Evolutionary conservation across 2,888 invertebrate species (phyloP).

Genomic region (Formica aserva): DNA sequence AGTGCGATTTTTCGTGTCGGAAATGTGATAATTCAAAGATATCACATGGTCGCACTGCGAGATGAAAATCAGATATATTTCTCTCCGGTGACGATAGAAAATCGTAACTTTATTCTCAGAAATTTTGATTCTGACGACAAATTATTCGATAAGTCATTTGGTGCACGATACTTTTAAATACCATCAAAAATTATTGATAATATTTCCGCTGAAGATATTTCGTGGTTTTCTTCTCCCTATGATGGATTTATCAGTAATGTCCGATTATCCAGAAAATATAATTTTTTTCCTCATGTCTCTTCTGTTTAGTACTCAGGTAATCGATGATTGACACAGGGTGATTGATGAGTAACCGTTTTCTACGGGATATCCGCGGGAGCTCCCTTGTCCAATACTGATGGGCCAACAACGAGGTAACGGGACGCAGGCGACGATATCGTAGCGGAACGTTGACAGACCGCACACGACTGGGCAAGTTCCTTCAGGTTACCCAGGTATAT

Average conservation of each 20-base stretch:
- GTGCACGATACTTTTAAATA: not conserved
- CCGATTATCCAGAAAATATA: not conserved
- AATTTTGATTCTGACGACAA: not conserved
- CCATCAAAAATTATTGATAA: not conserved
- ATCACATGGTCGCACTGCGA: not conserved
- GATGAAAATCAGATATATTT: not conserved
- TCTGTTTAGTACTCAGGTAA: not conserved
- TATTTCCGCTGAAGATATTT: not conserved
- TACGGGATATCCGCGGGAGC: not conserved
- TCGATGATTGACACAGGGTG: not conserved
- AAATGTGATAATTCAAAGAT: not conserved
- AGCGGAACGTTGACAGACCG: constrained; percentile 60
- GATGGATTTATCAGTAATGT: not conserved
- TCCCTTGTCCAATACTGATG: not conserved
- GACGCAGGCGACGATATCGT: constrained; percentile 32
- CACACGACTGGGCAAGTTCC: constrained; percentile 73
- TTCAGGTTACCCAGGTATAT: constrained; percentile 70
- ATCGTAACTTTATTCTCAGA: not conserved
- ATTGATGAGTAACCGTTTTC: not conserved
- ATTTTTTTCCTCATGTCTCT: not conserved
- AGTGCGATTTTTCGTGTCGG: not conserved
- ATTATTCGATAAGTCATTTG: not conserved
- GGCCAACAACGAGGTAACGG: not conserved
- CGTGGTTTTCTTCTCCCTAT: not conserved
- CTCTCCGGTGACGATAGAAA: not conserved